phyloP scores from a whole-genome alignment of 2,113 vertebrate genomes.

The Pelobates fuscus region DNA sequence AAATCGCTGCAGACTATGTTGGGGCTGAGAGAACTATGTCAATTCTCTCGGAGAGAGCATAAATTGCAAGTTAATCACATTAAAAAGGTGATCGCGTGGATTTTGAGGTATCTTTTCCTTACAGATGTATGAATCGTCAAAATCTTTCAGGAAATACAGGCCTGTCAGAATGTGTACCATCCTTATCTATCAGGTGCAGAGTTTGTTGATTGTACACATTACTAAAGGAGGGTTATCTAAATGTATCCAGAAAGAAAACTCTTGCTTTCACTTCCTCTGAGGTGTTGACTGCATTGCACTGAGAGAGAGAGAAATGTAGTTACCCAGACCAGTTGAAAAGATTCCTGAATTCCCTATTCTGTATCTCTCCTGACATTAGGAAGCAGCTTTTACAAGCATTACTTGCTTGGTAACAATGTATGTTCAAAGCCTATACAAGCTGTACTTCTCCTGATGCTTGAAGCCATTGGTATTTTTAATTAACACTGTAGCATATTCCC shows the following conservation, averaged over 20 bases:
- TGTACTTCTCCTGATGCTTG: conserved; percentile 2
- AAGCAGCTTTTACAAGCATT: conserved; percentile 17
- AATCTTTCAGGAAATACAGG: background rate
- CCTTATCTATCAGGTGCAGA: conserved; percentile 40
- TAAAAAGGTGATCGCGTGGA: background rate
- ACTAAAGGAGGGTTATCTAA: conserved; percentile 9
- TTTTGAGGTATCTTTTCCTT: background rate
- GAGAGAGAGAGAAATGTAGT: conserved; percentile 17
- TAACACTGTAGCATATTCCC: background rate
- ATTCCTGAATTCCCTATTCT: conserved; percentile 35
- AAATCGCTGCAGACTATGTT: no score
- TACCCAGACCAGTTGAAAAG: background rate
- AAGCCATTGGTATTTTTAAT: background rate
- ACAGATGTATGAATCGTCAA: conserved; percentile 3
- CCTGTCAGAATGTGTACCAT: background rate
- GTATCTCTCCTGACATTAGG: conserved; percentile 25
- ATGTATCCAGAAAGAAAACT: background rate
- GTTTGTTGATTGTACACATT: background rate
- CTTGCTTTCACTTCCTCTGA: conserved; percentile 2
- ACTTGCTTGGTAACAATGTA: conserved; percentile 15
- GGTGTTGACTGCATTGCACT: conserved; percentile 23
- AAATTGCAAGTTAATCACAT: background rate
- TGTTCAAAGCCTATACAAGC: conserved; percentile 19
- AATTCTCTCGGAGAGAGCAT: no score
- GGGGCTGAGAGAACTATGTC: no score